A percentile compares a stretch with the other conserved stretches of the same genome.
These are phyloP conservation scores for Diplolepis rosae DNA, from an alignment of 2,888 invertebrate genomes.

Conservation along the genomic window DNA sequence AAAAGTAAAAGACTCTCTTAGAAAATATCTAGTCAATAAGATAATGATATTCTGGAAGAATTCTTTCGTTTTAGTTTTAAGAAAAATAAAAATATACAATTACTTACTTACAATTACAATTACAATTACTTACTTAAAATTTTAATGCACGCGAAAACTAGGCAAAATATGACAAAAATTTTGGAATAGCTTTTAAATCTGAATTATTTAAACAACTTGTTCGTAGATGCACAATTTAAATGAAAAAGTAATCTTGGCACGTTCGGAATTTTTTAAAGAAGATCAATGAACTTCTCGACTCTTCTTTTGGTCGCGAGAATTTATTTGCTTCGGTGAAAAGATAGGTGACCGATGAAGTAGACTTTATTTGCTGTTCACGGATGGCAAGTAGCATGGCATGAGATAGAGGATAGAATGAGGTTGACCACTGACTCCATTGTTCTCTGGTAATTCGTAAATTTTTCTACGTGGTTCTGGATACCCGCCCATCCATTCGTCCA, in stretches of 20 bases:
- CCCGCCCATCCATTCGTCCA: slow-evolving; percentile 30
- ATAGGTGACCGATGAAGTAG: slow-evolving; percentile 33
- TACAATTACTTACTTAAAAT: no score
- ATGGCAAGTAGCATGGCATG: not conserved
- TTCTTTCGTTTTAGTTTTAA: no score
- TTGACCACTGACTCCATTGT: slow-evolving; percentile 41
- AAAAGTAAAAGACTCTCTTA: not conserved
- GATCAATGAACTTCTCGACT: not conserved
- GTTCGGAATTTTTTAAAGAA: no score
- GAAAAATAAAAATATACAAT: no score
- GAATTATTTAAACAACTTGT: no score
- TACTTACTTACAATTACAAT: no score
- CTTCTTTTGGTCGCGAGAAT: not conserved
- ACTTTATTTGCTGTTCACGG: not conserved
- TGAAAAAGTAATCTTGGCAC: no score
- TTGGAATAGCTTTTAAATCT: no score
- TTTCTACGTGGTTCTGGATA: slow-evolving; percentile 36
- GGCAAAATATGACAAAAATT: no score
- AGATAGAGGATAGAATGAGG: slow-evolving; percentile 33
- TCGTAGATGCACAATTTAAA: no score
- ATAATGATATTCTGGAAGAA: no score
- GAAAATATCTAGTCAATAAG: not conserved
- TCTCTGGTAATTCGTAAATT: slow-evolving; percentile 42
- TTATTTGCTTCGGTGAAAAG: slow-evolving; percentile 14
- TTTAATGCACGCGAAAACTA: no score